A percentile compares a stretch with the other conserved stretches of the same genome.
phyloP scores from a whole-genome alignment of 2,797 vertebrate species.

The Aldrovandia affinis region DNA sequence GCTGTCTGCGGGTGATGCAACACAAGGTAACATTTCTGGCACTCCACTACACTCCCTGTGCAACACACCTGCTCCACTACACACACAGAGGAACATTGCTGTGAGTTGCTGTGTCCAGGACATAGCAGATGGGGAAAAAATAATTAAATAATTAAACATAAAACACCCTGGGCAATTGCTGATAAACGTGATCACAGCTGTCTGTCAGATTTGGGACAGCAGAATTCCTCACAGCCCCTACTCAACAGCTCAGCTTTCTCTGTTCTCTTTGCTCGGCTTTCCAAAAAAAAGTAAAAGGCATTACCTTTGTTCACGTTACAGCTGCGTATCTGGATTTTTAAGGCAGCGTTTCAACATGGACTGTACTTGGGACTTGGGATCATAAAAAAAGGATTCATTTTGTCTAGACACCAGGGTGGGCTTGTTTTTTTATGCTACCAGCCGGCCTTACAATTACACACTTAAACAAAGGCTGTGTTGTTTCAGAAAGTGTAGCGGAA shows the following conservation, averaged over 20 bases:
- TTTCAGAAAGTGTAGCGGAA: conserved; percentile 16
- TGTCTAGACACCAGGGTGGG: conserved; percentile 23
- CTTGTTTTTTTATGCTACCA: background rate
- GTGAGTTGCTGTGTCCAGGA: conserved; percentile 14
- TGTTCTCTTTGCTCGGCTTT: conserved; percentile 28
- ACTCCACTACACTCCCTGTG: background rate
- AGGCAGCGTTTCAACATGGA: background rate
- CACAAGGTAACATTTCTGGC: conserved; percentile 26
- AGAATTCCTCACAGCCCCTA: conserved; percentile 1
- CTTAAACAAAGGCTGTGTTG: conserved; percentile 37
- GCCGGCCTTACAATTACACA: conserved; percentile 29
- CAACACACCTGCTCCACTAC: conserved; percentile 32
- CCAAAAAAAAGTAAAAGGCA: background rate
- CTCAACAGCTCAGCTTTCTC: background rate
- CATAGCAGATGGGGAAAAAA: background rate
- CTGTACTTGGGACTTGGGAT: background rate
- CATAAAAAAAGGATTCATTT: conserved; percentile 40
- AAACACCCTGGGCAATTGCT: conserved; percentile 21
- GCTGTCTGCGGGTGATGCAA: conserved; percentile 22
- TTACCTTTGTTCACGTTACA: conserved; percentile 19
- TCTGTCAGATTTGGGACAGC: conserved; percentile 53
- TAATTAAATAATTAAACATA: background rate
- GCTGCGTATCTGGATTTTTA: conserved; percentile 2
- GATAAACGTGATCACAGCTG: conserved; percentile 51
- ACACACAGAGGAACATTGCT: background rate